Base-by-base conservation (phyloP, 2,888 invertebrate genomes). In the Tinea trinotella region DNA sequence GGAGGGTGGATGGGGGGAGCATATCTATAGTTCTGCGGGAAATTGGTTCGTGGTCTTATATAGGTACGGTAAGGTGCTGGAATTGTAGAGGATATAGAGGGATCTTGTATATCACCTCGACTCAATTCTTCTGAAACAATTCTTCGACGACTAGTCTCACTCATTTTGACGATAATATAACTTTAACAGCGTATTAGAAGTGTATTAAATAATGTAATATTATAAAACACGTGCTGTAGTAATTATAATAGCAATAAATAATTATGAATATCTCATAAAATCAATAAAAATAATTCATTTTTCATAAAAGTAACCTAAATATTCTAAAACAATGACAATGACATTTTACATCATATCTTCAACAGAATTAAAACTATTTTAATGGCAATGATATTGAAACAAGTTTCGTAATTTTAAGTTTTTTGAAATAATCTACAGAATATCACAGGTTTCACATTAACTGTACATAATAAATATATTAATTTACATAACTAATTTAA, bases 81-180 rank as follows among this genome's bases (percentile, higher is more conserved):
- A 62, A 69, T 70, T 54, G 83, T 77, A 58, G 84, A 81, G 58
- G 83, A 74, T 61, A 85, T 68, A 61, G 68, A 66, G 56, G 77
- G 74, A 63, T 78, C 83, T 76, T 85, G 82, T 63, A 83, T 66
- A 63, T 75, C 75, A 80, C 79, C 78, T 35, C n/a, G 18, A n/a
- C 15, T 35, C 10, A 13, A 10, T 34, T 34, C 10, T 18, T 15
- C 46, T 19, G 19, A 7, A 46, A 4, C n/a, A 46, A 10, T 19
- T 10, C 46, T 46, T 40, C 13, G 44, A 20, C 53, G 18, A 53
- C 18, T 46, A 46, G 46, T 46, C 17, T 17, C 46, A 46, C 19
- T 46, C 46, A 46, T 46, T 18, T 40, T 40, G 12, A n/a, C 12
- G 24, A 5, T 24, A 12, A 35, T 7, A 35, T 35, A n/a, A 35